Base-by-base conservation (phyloP, 2,113 vertebrate species). In the Apodemus sylvaticus region DNA sequence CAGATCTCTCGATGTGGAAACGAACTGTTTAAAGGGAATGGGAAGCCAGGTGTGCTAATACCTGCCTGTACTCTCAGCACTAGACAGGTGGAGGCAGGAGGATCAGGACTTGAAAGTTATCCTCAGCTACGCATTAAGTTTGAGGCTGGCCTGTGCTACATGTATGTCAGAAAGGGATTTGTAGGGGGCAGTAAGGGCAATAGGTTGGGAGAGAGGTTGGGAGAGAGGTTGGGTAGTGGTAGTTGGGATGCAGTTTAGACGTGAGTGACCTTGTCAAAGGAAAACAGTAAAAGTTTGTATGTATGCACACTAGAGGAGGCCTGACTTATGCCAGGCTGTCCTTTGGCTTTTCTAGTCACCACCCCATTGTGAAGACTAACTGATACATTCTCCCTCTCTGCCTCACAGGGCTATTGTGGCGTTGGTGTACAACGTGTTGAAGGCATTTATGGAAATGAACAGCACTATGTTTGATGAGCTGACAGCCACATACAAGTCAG, bases 361-460 rank as follows among this genome's bases (percentile, higher is more conserved):
- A 11, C 62, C 82, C 94, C 87, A 68, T 95, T 85, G 31, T 36
- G 22, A 85, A 86, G 95, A 91, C 89, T 98, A 96, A 98, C 74
- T 58, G 62, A 70, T 9, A 39, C 0, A 4, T 94, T 31, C 42
- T 79, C 89, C 86, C 70, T 89, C 36, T 95, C 42, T 89, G 73
- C 95, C 97, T 93, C 91, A 31, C 99, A 99, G 99, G 99, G 99
- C 99, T 70, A 99, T 99, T 91, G 99, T 99, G 98, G 99, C 99
- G 79, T 98, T 99, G 98, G 99, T 99, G 82, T 99, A 99, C 99
- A 99, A 99, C 51, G 99, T 99, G 86, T 99, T 99, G 98, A 99
- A 99, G 98, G 99, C 99, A 78, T 99, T 99, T 98, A 99, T 99
- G 99, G 99, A 99, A 98, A 99, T 99, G 99, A 99, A 99, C 99